Evolutionary conservation across 2,888 invertebrate species (phyloP).

Genomic region (Phyto melanocephala): DNA sequence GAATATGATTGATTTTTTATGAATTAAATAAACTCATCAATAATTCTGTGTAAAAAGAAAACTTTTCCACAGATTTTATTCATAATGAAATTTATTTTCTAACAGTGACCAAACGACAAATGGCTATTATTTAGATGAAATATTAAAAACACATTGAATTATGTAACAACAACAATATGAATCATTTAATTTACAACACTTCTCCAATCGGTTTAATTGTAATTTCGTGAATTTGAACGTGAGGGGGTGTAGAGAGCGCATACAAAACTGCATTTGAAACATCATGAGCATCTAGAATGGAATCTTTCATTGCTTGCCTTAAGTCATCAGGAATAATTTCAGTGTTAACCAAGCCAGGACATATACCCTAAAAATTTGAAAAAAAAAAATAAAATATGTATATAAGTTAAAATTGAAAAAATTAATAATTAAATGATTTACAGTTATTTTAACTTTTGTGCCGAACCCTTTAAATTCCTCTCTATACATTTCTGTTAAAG

Average conservation of each 20-base stretch:
- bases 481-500: conserved; percentile 75
- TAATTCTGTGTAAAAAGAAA: no score
- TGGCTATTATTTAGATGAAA: no score
- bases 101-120: no score
- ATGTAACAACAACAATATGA: no score
- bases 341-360: conserved; percentile 71
- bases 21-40: no score
- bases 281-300: conserved; percentile 69
- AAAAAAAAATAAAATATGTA: conserved; percentile 16
- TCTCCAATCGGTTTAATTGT: conserved; percentile 73
- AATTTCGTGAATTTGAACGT: conserved; percentile 64
- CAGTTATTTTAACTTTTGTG: conserved; percentile 76
- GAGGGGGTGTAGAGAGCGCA: conserved; percentile 57
- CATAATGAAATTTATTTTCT: no score
- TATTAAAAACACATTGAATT: no score
- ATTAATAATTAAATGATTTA: no score
- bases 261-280: conserved; percentile 43
- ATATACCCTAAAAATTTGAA: conserved; percentile 42
- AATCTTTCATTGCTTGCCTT: conserved; percentile 37
- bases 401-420: neutral
- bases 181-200: conserved; percentile 67
- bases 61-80: no score
- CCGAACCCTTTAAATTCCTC: conserved; percentile 74
- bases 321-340: conserved; percentile 69
- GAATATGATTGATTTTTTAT: no score